These are phyloP conservation scores for Lepidurus arcticus DNA, from an alignment of 1,140 invertebrate species.

Conservation along the genomic window DNA sequence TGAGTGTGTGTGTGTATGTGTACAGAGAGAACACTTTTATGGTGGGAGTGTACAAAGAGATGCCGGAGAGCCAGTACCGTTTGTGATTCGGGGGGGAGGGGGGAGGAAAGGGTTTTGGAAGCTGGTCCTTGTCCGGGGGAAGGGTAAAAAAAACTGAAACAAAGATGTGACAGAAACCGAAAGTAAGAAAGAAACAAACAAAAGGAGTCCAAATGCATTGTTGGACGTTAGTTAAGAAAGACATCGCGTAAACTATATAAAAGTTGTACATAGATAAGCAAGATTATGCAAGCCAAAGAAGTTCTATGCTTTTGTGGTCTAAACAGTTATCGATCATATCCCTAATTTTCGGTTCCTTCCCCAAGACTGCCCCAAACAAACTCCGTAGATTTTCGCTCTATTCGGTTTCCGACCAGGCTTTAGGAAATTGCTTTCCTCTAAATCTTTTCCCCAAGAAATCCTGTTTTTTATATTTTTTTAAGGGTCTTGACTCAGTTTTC, in stretches of 20 bases:
- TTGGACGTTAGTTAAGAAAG: not conserved
- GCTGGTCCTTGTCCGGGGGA: not conserved
- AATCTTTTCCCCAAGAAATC: not conserved
- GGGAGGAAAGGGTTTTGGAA: not conserved
- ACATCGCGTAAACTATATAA: not conserved
- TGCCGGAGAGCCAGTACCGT: conserved; percentile 13
- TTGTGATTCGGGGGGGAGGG: not conserved
- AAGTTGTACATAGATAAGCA: conserved; percentile 5
- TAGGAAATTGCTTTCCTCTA: not conserved
- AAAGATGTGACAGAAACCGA: too few species aligned
- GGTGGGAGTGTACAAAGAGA: conserved; percentile 21
- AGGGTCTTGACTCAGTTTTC: too few species aligned
- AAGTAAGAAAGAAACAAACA: too few species aligned
- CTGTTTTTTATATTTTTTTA: too few species aligned
- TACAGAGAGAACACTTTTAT: not conserved
- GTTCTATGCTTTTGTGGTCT: conserved; percentile 14
- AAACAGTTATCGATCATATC: conserved; percentile 11
- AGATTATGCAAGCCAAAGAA: conserved; percentile 19
- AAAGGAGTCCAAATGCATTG: not conserved
- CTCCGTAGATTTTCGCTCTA: not conserved
- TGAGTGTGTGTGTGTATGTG: not conserved
- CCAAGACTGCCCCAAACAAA: not conserved
- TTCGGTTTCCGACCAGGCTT: not conserved
- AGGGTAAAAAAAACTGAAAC: too few species aligned
- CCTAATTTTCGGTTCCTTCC: not conserved